These are phyloP conservation scores for Lymantria dispar DNA, from an alignment of 2,888 invertebrate species.

Conservation along the genomic window DNA sequence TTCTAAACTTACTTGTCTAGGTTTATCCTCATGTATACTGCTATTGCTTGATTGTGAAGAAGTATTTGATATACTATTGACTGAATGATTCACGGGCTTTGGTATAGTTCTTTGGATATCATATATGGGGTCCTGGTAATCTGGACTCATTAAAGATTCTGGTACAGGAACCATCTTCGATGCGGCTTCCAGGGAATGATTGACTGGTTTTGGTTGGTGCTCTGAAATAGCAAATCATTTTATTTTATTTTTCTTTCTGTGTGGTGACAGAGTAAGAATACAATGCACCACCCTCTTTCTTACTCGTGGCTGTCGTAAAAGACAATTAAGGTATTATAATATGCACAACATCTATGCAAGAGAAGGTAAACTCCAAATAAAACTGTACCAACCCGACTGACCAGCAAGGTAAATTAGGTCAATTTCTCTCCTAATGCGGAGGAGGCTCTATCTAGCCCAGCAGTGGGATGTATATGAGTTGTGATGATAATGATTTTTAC, in stretches of 20 bases:
- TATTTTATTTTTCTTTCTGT: neutral
- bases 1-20: conserved; percentile 30
- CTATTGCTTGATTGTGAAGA: conserved; percentile 65
- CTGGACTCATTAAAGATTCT: conserved; percentile 93
- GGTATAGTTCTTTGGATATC: conserved; percentile 68
- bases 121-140: conserved; percentile 83
- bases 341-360: too few species aligned
- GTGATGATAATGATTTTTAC: too few species aligned
- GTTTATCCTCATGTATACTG: conserved; percentile 59
- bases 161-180: conserved; percentile 94
- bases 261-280: too few species aligned
- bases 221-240: conserved; percentile 2
- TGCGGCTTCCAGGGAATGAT: conserved; percentile 88
- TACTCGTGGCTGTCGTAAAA: too few species aligned
- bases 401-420: too few species aligned
- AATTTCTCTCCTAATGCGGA: too few species aligned
- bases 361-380: too few species aligned
- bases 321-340: too few species aligned
- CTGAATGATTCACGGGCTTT: conserved; percentile 47
- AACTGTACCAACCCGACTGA: too few species aligned
- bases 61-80: conserved; percentile 44
- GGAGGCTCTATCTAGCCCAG: too few species aligned
- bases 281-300: too few species aligned
- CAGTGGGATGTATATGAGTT: too few species aligned
- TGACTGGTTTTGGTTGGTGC: conserved; percentile 50